Base-by-base conservation (phyloP, 2,888 invertebrate species). In the Cecidostiba fungosa region DNA sequence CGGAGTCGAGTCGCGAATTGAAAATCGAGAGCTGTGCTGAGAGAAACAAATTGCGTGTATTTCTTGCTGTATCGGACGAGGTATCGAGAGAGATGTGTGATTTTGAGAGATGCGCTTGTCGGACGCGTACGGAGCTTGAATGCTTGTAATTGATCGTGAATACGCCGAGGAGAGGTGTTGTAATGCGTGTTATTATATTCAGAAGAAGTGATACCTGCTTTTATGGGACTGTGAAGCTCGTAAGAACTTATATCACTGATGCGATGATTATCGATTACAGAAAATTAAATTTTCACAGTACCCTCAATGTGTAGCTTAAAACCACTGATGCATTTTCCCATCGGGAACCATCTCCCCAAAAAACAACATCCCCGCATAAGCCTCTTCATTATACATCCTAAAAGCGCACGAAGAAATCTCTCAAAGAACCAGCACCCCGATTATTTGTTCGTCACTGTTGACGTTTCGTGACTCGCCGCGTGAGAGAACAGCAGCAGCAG, bases 41-140 rank as follows among this genome's bases (percentile, higher is more conserved):
- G n/a, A 23, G 59, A 43, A 76, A 79, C 84, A 74, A 84, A 84
- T 84, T 78, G 70, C 62, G n/a, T 26, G 43, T 19, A n/a, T 59
- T 8, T 59, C 14, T 80, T 36, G 0, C 23, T 6, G n/a, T 19
- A 73, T 29, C 23, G 50, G 12, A 43, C 23, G 6, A 59, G 29
- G 32, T 59, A 66, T 69, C 26, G 8, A 69, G 23, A 70, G 54
- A 6, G 5, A 70, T 26, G 80, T 32, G 85, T 39, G 76, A 80
- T 80, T 76, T 80, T 77, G 80, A 85, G 54, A 69, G 76, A 85
- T 59, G 79, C 62, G 5, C 39, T 70, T 23, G 66, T 29, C 26
- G 6, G 36, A 1, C 59, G 3, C 29, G 43, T n/a, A n/a, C n/a
- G n/a, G n/a, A n/a, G 8, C 54, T 36, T 59, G n/a, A 19, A 36